Evolutionary conservation across 2,888 invertebrate species (phyloP), one percentile per base, ranked within the genome.

Genomic region (Tethea ocularis): DNA sequence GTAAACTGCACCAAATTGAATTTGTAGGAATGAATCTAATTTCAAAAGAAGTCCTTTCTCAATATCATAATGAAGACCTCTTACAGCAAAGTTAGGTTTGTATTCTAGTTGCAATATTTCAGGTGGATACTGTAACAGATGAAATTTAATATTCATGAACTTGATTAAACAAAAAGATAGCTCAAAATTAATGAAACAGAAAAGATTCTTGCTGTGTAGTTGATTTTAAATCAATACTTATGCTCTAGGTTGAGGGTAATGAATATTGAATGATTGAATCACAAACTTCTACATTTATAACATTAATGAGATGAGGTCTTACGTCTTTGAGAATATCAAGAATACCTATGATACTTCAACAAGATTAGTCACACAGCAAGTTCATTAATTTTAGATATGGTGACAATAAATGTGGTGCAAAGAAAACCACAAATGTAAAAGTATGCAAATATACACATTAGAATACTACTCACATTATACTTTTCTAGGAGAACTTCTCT

Each of bases 41-140:
- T 99, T 99, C 73, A 99, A 93, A 24, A 99, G 93, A 15, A 99
- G 91, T 3, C 99, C 98, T 89, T 98, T 98, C 87, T 98, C 97
- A 79, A 99, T 97, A 84, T 99, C 99, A 93, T 98, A 99, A 89
- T 99, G 99, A n/a, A 99, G 94, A 38, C 99, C 99, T 65, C 99
- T 95, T 0, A 99, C 97, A 17, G 99, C 98, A 94, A 98, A 99
- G 67, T 96, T 95, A n/a, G 98, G 97, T 80, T 96, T 96, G 85
- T 98, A 99, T 72, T 97, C 95, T 58, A 99, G 90, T 61, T 95
- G 93, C 55, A 94, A 88, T 71, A 99, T 97, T 73, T 95, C 97
- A 77, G 95, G 94, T 4, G 99, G 99, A 91, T 99, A 99, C 97
- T 99, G 89, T 59, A 94, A 83, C 58, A 54, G 51, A 61, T 58